Evolutionary conservation across 2,888 invertebrate genomes (phyloP).

Genomic region (Lysandra coridon): DNA sequence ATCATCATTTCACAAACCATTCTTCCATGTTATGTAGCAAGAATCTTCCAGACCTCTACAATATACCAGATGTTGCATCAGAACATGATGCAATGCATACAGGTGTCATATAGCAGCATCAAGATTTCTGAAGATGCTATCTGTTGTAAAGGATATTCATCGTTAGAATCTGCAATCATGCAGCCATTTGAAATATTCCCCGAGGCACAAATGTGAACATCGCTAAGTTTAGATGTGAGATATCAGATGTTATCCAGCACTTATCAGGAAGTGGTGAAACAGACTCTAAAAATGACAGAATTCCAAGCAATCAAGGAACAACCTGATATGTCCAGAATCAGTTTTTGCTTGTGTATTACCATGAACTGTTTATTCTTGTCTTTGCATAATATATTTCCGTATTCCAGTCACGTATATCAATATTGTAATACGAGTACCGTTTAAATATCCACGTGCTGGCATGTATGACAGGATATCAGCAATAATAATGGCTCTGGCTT

Average conservation of each 20-base stretch:
- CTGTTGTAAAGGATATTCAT: not conserved
- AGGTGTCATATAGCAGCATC: not conserved
- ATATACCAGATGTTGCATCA: not conserved
- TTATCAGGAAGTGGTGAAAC: not conserved
- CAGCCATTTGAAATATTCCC: not conserved
- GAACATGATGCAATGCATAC: conserved; percentile 8
- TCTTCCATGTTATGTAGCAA: not conserved
- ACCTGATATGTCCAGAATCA: not conserved
- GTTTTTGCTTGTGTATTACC: conserved; percentile 1
- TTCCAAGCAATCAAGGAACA: not conserved
- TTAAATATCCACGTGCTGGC: conserved; percentile 12
- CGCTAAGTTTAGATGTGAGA: conserved; percentile 10
- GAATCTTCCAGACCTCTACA: not conserved
- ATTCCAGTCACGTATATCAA: not conserved
- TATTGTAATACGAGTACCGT: conserved; percentile 18
- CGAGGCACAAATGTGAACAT: not conserved
- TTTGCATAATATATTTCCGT: conserved; percentile 1
- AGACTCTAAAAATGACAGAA: not conserved
- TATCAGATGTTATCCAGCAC: not conserved
- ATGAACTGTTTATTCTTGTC: not conserved
- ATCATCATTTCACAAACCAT: not conserved
- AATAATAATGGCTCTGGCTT: not conserved
- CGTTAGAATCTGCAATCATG: not conserved
- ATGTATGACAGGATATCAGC: conserved; percentile 13
- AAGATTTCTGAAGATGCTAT: conserved; percentile 11